These are phyloP conservation scores for Ptilorrhoa leucosticta DNA, from an alignment of 2,113 vertebrate genomes.

Conservation along the genomic window DNA sequence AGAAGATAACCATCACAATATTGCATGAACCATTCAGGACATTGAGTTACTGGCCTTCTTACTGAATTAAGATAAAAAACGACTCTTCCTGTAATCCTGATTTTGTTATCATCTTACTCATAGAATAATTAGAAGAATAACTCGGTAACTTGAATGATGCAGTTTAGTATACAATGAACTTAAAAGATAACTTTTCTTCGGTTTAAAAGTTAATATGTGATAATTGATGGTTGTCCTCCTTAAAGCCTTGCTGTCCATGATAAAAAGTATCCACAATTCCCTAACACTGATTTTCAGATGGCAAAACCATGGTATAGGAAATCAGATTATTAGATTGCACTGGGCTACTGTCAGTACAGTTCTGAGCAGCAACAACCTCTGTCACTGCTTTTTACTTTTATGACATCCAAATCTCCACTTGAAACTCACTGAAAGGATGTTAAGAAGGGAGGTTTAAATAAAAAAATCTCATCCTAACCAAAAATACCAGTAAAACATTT, in stretches of 20 bases:
- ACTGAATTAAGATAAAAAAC: background rate
- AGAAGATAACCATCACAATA: background rate
- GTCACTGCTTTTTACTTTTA: background rate
- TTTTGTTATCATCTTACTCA: background rate
- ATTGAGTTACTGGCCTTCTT: background rate
- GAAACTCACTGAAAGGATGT: background rate
- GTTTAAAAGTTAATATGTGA: background rate
- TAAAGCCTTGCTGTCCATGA: background rate
- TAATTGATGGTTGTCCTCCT: background rate
- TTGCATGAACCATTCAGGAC: background rate
- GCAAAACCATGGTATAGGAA: background rate
- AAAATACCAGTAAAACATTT: background rate
- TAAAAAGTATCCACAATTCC: background rate
- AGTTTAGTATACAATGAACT: background rate
- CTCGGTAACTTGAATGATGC: background rate
- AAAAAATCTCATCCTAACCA: background rate
- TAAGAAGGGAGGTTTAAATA: background rate
- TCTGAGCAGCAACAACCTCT: background rate
- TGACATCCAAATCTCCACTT: background rate
- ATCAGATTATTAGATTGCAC: background rate
- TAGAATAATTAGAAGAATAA: background rate
- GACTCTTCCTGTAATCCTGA: background rate
- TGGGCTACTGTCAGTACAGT: background rate
- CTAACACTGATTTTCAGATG: background rate
- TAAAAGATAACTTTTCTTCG: background rate